A percentile compares a stretch with the other conserved stretches of the same genome.
Conservation (phyloP, 2,797 vertebrate species). For the Vultur gryphus region DNA sequence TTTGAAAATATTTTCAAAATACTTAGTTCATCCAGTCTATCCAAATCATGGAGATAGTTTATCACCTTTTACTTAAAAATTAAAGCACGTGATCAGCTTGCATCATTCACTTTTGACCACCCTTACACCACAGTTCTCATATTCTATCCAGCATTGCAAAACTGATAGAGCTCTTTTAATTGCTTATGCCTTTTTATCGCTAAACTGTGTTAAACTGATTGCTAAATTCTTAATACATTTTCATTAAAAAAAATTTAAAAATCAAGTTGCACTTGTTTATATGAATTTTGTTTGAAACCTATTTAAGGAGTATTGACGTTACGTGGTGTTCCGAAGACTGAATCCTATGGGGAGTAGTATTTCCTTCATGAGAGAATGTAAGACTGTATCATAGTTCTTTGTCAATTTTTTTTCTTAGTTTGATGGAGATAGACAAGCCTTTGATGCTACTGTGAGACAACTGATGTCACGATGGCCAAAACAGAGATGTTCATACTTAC, state of each 20-base stretch:
- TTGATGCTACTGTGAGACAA: constrained; percentile 89
- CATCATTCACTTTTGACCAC: not conserved
- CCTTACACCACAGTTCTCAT: not conserved
- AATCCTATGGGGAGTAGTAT: not conserved
- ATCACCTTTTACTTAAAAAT: not conserved
- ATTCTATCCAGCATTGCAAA: not conserved
- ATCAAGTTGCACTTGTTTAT: not conserved
- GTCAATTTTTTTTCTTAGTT: constrained; percentile 73
- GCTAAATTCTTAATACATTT: not conserved
- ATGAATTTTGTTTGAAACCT: not conserved
- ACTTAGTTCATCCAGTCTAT: not conserved
- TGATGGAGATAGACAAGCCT: constrained; percentile 85
- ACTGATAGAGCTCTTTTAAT: not conserved
- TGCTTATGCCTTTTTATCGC: not conserved
- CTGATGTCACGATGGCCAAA: constrained; percentile 89
- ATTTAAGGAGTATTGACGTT: not conserved
- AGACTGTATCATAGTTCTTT: not conserved
- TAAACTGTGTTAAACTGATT: not conserved
- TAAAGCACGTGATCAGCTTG: rapidly evolving
- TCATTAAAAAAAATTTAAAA: not conserved
- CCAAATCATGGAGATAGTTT: not conserved
- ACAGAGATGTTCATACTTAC: constrained; percentile 87
- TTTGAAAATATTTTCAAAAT: not conserved
- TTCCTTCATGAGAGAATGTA: not conserved
- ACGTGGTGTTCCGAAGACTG: not conserved